phyloP scores from a whole-genome alignment of 2,797 vertebrate genomes.

The Antrozous pallidus region DNA sequence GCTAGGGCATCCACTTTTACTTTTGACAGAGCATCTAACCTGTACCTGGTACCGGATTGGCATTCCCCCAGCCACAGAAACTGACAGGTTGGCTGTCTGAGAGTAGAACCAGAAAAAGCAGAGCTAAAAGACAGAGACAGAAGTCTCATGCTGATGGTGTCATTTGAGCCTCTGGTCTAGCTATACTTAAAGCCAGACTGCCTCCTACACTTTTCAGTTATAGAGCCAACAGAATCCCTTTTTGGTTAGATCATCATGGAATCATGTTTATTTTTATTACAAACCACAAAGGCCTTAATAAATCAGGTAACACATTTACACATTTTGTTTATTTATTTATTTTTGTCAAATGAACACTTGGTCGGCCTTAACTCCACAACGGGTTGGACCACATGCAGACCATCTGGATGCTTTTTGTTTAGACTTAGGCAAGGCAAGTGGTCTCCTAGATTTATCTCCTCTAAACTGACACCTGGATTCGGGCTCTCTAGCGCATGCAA shows the following conservation, averaged over 20 bases:
- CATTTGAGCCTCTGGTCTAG: neutral
- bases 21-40: neutral
- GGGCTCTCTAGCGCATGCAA: neutral
- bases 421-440: neutral
- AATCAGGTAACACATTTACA: neutral
- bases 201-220: neutral
- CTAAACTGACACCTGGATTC: neutral
- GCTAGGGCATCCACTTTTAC: neutral
- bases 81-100: neutral
- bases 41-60: neutral
- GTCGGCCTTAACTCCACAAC: neutral
- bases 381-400: fast-evolving
- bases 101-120: neutral
- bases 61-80: neutral
- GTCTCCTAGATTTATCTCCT: neutral
- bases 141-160: neutral
- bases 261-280: neutral
- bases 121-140: neutral
- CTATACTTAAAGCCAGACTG: neutral
- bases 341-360: neutral
- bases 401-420: neutral
- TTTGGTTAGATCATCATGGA: neutral
- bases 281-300: neutral
- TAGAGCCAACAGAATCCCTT: neutral
- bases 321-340: neutral